Conservation (phyloP, 2,113 vertebrate species). For the Spermophilus dauricus region DNA sequence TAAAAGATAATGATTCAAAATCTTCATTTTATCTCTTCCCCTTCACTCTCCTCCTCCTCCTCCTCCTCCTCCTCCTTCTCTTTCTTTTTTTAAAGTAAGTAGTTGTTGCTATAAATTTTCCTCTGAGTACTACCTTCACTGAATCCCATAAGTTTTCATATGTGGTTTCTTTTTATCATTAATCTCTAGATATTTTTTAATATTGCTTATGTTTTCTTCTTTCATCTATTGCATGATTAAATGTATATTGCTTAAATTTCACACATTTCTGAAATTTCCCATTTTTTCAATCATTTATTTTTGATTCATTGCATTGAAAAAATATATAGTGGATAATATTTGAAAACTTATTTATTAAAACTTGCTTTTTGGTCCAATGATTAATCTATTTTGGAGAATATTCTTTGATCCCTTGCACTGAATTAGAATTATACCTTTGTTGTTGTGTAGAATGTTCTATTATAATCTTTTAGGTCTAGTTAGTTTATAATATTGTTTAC, state of each 20-base stretch:
- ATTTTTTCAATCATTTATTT: not conserved
- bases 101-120: not conserved
- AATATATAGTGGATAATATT: not conserved
- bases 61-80: not conserved
- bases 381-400: not conserved
- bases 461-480: not conserved
- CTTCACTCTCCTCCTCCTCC: no score
- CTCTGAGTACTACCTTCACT: not conserved
- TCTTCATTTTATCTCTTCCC: not conserved
- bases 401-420: not conserved
- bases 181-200: not conserved
- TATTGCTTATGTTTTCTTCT: not conserved
- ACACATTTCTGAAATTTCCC: not conserved
- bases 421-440: not conserved
- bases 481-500: not conserved
- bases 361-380: not conserved
- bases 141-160: not conserved
- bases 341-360: not conserved
- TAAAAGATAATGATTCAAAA: not conserved
- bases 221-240: not conserved
- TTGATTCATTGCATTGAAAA: not conserved
- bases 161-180: not conserved
- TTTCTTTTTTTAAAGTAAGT: not conserved
- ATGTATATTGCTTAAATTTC: not conserved
- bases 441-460: rapidly evolving